Conservation (phyloP, 2,113 vertebrate species). For the Grallaria varia region DNA sequence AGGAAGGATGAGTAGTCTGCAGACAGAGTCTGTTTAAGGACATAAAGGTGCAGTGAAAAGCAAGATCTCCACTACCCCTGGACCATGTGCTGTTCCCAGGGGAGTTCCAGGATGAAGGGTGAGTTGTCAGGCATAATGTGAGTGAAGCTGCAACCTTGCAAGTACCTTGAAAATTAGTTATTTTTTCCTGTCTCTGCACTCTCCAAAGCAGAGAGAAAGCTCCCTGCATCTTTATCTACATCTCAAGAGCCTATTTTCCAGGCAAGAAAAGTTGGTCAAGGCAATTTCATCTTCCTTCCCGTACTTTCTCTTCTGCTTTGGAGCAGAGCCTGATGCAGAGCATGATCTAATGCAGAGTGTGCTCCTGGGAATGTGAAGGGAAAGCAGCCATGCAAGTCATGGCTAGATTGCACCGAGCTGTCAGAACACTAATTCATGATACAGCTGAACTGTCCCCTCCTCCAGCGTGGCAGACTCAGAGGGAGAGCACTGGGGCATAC, state of each 20-base stretch:
- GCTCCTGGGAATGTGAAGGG: constrained; percentile 19
- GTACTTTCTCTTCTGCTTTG: background rate
- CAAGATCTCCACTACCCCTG: background rate
- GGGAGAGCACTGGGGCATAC: background rate
- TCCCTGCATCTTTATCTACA: background rate
- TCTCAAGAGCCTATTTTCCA: background rate
- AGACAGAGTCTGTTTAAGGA: background rate
- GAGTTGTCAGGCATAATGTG: background rate
- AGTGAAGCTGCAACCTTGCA: background rate
- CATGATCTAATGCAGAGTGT: constrained; percentile 14
- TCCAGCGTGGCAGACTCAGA: background rate
- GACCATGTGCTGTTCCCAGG: background rate
- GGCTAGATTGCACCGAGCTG: constrained; percentile 3
- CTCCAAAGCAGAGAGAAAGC: background rate
- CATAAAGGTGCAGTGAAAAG: background rate
- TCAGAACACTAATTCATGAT: background rate
- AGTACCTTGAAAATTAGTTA: background rate
- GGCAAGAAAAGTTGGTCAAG: background rate
- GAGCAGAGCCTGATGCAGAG: constrained; percentile 22
- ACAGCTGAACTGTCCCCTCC: background rate
- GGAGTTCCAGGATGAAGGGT: background rate
- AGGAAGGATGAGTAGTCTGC: background rate
- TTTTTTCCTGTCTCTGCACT: background rate
- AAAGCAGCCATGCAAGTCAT: constrained; percentile 29
- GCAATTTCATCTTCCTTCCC: background rate